Base-by-base conservation (phyloP, 2,113 vertebrate species). In the Sinocyclocheilus rhinocerous region DNA sequence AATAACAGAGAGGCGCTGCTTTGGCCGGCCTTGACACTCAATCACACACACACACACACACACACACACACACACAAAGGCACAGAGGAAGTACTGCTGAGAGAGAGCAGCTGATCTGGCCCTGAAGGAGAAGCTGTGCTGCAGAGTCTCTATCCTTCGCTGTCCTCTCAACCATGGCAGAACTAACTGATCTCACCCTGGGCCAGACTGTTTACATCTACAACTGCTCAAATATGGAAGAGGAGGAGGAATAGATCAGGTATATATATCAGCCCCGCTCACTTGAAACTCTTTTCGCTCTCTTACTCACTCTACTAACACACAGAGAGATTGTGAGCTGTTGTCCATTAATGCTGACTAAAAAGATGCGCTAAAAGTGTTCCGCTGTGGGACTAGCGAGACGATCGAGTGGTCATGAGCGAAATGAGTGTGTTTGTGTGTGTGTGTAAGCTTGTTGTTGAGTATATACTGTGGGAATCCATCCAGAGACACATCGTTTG, bases 1-100 rank as follows among this genome's bases (percentile, higher is more conserved):
- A 79, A 87, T 84, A 90, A 87, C 88, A 88, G 76, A 89, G 84
- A 89, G 90, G 73, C 84, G 87, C 89, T 85, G 87, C 83, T 72
- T 84, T 75, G 78, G 76, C 87, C 20, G 83, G 87, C 69, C 90
- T 85, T 88, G 85, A 91, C 86, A 84, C 85, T 80, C 45, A 81
- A 83, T 91, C 85, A 84, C 84, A 77, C 65, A 79, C 86, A 89
- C 69, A 73, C 84, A 57, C 85, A 84, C 84, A 77, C 65, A 79
- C 86, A 89, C 69, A 73, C 84, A 57, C 84, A 81, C 79, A 77
- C 63, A 82, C 73, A 18, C 73, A 69, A 16, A 45, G 13, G 11
- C 81, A 83, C 81, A 83, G 39, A 84, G 82, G 82, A 84, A 73
- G 50, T 39, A 57, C 69, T 57, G 50, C 29, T 1, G 45, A 73